phyloP scores from a whole-genome alignment of 2,113 vertebrate genomes.

The Paradoxurus hermaphroditus region DNA sequence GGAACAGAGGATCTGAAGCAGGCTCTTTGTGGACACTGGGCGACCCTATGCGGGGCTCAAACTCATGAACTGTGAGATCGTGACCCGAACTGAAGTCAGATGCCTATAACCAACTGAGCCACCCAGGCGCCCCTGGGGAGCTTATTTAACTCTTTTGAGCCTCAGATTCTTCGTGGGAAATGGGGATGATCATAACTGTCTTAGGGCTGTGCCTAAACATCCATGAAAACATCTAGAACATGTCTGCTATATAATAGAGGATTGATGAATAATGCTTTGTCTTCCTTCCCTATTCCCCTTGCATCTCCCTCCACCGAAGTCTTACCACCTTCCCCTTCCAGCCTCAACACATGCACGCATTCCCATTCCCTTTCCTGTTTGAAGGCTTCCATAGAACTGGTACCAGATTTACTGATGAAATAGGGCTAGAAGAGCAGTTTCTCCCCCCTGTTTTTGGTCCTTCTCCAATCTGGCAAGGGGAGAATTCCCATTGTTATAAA shows the following conservation, averaged over 20 bases:
- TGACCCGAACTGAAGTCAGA: too few species aligned
- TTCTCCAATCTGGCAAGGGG: not conserved
- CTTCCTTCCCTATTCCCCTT: not conserved
- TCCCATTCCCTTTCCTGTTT: not conserved
- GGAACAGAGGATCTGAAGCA: too few species aligned
- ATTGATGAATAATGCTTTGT: not conserved
- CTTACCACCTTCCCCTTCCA: not conserved
- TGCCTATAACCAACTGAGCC: too few species aligned
- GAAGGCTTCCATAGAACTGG: not conserved
- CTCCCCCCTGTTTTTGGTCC: not conserved
- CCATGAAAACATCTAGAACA: not conserved
- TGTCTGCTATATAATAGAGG: not conserved
- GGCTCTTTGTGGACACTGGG: too few species aligned
- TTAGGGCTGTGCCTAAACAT: not conserved
- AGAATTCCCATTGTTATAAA: not conserved
- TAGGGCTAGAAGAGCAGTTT: not conserved
- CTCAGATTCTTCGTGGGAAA: not conserved
- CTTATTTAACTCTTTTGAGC: not conserved
- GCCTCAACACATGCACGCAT: not conserved
- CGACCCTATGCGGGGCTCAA: too few species aligned
- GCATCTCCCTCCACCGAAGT: not conserved
- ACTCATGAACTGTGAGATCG: too few species aligned
- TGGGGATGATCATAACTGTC: not conserved
- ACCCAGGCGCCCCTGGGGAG: not conserved
- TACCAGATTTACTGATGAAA: not conserved